Evolutionary conservation across 2,797 vertebrate genomes (phyloP).

Genomic region (Austrolebias charrua): DNA sequence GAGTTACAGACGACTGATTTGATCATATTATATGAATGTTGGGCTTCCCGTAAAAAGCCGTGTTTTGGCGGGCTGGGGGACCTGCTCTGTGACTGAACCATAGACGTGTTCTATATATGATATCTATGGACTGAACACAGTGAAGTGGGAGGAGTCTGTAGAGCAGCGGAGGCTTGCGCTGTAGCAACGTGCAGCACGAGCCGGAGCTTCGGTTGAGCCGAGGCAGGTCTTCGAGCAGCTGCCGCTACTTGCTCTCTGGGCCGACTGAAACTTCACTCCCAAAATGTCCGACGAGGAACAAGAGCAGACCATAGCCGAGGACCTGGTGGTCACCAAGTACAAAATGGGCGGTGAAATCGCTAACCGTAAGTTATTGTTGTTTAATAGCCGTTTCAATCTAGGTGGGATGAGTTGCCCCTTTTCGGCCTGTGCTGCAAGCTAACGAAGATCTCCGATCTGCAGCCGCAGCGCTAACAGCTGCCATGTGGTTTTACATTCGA

Average conservation of each 20-base stretch:
- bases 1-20: neutral
- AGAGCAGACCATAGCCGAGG: constrained; percentile 90
- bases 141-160: constrained; percentile 42
- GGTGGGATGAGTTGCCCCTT: constrained; percentile 12
- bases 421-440: constrained; percentile 44
- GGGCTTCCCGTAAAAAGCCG: neutral
- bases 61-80: constrained; percentile 50
- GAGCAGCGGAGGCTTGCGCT: constrained; percentile 25
- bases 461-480: constrained; percentile 20
- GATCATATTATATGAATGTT: neutral
- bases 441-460: constrained; percentile 7
- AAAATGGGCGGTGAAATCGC: constrained; percentile 92
- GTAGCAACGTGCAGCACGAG: constrained; percentile 1
- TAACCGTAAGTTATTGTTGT: constrained; percentile 81
- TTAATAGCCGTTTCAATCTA: neutral
- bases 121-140: neutral
- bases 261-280: constrained; percentile 53
- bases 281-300: constrained; percentile 91
- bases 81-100: neutral
- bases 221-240: neutral
- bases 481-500: constrained; percentile 69
- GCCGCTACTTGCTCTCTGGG: constrained; percentile 15
- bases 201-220: constrained; percentile 9
- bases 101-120: too few relatives aligned
- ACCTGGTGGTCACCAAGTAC: constrained; percentile 91